phyloP scores from a whole-genome alignment of 1,140 invertebrate genomes.

The Phymastichus coffea region DNA sequence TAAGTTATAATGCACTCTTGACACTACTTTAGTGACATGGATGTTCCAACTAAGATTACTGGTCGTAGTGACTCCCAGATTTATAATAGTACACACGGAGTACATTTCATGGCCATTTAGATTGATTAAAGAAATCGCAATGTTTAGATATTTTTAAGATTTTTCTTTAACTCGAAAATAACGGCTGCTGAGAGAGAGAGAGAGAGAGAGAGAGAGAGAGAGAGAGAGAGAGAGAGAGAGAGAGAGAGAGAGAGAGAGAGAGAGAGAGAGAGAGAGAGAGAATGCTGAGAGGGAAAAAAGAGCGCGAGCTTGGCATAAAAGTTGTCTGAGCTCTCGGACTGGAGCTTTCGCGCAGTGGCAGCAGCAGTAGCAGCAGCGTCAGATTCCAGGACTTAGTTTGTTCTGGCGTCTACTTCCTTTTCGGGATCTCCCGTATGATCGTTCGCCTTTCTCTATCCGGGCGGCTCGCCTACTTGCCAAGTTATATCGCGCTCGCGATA shows the following conservation, averaged over 20 bases:
- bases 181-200: too few species aligned
- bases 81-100: too few species aligned
- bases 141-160: too few species aligned
- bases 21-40: too few species aligned
- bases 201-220: neutral
- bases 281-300: neutral
- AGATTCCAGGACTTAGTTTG: constrained; percentile 6
- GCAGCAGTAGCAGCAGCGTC: constrained; percentile 10
- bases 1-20: too few species aligned
- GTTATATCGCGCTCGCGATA: constrained; percentile 26
- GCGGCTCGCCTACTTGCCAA: constrained; percentile 4
- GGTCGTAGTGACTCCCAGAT: too few species aligned
- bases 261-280: too few species aligned
- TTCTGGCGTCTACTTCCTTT: neutral
- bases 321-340: constrained; percentile 18
- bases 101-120: too few species aligned
- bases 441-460: constrained; percentile 6
- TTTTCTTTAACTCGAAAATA: too few species aligned
- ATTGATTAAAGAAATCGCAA: too few species aligned
- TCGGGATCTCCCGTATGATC: constrained; percentile 17
- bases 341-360: too few species aligned
- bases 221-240: neutral
- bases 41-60: too few species aligned
- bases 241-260: neutral
- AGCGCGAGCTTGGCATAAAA: constrained; percentile 21